Base-by-base conservation (phyloP, 2,888 invertebrate species). In the Marasmarcha lunaedactyla region DNA sequence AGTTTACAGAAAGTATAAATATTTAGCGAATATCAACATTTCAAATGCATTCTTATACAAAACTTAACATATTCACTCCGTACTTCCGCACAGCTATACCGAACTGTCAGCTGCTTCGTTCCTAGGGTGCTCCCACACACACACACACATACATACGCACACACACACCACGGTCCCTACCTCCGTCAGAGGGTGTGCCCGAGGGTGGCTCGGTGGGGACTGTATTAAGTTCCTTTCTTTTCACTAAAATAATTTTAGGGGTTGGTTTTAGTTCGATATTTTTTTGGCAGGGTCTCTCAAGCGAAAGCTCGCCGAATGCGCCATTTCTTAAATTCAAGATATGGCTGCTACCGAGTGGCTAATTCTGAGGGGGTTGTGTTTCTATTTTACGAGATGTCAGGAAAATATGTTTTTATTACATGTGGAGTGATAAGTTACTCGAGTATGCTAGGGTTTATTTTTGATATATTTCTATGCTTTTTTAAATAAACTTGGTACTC, bases 161-260 rank as follows among this genome's bases (percentile, higher is more conserved):
- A 48, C 43, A 37, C 46, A 42, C 46, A 35, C 38, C 6, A 4
- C 6, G 7, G 13, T 12, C 34, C 12, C 30, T 3, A n/a, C 11
- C 30, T n/a, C 30, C 44, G 41, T 40, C 44, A 70, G 74, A 13
- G 78, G 79, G 78, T 73, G 79, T 73, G 77, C 62, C 70, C 49
- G 47, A 54, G 63, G 68, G 71, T 61, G 70, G 68, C 59, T 59
- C 62, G 69, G 77, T 73, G 78, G 81, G 81, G 79, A 74, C 71
- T 81, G 81, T 83, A 83, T 83, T 81, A 83, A 81, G 81, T 81
- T 81, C 76, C 79, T 78, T 83, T 83, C 81, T 81, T 83, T 83
- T 77, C 81, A 79, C 81, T 83, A 81, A 81, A 81, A 83, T 83
- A 76, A 81, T 83, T 83, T 83, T 79, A 77, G 78, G 83, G 81